Evolutionary conservation across 2,888 invertebrate species (phyloP), one percentile per base, ranked within the genome.

Genomic region (Cantharis flavilabris): DNA sequence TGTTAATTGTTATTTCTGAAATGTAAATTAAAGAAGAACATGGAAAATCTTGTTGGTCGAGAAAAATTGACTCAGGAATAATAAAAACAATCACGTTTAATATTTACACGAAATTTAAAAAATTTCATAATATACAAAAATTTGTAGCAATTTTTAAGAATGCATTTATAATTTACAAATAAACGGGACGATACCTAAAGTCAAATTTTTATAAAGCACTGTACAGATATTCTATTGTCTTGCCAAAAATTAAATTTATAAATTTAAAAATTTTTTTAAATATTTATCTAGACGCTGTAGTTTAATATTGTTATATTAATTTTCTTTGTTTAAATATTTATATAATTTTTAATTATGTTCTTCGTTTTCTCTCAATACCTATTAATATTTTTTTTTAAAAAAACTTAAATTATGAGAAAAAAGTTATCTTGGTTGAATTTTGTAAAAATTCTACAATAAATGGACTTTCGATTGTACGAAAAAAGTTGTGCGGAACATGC

Each of bases 51-150:
- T n/a, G 49, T 49, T 49, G 49, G 49, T 49, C n/a, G 49, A 49
- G 49, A 49, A 67, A 75, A 78, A 75, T 78, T 70, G 71, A 76
- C 80, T 81, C 81, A 81, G 81, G 81, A 78, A 81, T 74, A 72
- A 72, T 75, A 70, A 73, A 77, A 77, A 78, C 81, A 81, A 81
- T 81, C 81, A 81, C 65, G 70, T 78, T 69, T 67, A 23, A 67
- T 67, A 67, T 49, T 49, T 49, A 49, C n/a, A 49, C 49, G 49
- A 49, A 49, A 13, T 49, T n/a, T 7, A n/a, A 49, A n/a, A n/a
- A n/a, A 49, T 49, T 49, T 49, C 49, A n/a, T n/a, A n/a, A 3
- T 67, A 49, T 70, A 16, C 30, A 69, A 33, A 69, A 69, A 28
- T 28, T 69, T 26, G 5, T 33, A 28, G 13, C 62, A 73, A 77